A percentile compares a stretch with the other conserved stretches of the same genome.
Evolutionary conservation across 2,888 invertebrate species (phyloP).

Genomic region (Maniola hyperantus): DNA sequence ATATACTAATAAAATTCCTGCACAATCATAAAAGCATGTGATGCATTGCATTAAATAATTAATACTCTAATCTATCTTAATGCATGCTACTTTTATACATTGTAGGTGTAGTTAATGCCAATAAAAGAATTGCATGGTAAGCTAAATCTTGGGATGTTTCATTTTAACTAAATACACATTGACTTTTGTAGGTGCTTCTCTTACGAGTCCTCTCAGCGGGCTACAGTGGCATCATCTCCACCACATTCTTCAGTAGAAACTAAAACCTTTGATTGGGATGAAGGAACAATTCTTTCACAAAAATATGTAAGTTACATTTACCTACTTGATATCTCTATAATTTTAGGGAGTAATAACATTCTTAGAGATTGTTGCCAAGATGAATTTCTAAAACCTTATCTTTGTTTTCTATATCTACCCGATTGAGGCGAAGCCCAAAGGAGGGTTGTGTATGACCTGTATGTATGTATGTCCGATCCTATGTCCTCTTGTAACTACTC

Average conservation of each 20-base stretch:
- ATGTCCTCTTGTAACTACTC: too few relatives aligned
- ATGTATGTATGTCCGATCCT: too few relatives aligned
- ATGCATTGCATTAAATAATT: neutral
- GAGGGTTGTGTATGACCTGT: too few relatives aligned
- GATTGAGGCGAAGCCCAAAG: too few relatives aligned
- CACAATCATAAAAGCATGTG: conserved; percentile 5
- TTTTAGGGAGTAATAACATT: too few relatives aligned
- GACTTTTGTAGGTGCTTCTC: conserved; percentile 85
- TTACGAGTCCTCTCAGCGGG: conserved; percentile 86
- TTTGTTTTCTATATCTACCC: too few relatives aligned
- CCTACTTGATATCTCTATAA: neutral
- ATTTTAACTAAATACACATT: neutral
- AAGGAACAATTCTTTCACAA: conserved; percentile 63
- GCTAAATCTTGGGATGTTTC: conserved; percentile 5
- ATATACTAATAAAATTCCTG: neutral
- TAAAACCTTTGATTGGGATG: conserved; percentile 80
- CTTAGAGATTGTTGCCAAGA: too few relatives aligned
- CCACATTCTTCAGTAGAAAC: conserved; percentile 70
- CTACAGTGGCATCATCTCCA: conserved; percentile 75
- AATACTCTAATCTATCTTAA: neutral
- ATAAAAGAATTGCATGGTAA: conserved; percentile 38
- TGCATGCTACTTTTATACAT: conserved; percentile 14
- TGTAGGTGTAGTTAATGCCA: conserved; percentile 32
- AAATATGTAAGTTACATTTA: conserved; percentile 64
- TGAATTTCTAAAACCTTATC: too few relatives aligned